Conservation (phyloP, 2,113 vertebrate species). For the Phyllostomus hastatus region DNA sequence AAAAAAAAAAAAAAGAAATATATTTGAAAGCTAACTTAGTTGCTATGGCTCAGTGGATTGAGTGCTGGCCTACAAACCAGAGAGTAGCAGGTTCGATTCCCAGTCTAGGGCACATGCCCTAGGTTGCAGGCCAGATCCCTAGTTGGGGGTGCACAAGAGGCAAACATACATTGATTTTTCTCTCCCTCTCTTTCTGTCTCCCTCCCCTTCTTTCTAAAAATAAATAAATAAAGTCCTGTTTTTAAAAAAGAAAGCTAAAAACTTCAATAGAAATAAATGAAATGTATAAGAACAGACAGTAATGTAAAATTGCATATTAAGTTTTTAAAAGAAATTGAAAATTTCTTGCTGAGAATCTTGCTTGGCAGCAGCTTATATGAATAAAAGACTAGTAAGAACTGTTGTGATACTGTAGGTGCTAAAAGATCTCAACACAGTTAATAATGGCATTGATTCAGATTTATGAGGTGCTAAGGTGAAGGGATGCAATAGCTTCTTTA, state of each 20-base stretch:
- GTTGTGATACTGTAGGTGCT: background rate
- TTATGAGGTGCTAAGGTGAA: background rate
- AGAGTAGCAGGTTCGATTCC: no score
- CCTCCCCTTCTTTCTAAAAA: no score
- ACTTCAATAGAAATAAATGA: background rate
- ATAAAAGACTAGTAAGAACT: conserved; percentile 1
- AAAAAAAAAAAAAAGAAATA: background rate
- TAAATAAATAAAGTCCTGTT: no score
- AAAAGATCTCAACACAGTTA: background rate
- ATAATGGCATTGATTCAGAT: background rate
- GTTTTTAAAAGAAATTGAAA: background rate
- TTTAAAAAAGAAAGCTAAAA: background rate
- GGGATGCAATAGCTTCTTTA: background rate
- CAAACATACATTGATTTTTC: no score
- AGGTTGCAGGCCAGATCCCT: no score
- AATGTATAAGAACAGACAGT: background rate
- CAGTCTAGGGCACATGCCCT: no score
- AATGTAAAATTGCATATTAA: background rate
- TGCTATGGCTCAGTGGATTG: no score
- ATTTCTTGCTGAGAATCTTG: background rate
- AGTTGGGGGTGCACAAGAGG: no score
- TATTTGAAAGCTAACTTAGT: background rate
- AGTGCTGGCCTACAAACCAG: no score
- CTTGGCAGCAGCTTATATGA: background rate
- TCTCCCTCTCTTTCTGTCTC: no score